Conservation (phyloP, 2,113 vertebrate species). For the Urocolius indicus region DNA sequence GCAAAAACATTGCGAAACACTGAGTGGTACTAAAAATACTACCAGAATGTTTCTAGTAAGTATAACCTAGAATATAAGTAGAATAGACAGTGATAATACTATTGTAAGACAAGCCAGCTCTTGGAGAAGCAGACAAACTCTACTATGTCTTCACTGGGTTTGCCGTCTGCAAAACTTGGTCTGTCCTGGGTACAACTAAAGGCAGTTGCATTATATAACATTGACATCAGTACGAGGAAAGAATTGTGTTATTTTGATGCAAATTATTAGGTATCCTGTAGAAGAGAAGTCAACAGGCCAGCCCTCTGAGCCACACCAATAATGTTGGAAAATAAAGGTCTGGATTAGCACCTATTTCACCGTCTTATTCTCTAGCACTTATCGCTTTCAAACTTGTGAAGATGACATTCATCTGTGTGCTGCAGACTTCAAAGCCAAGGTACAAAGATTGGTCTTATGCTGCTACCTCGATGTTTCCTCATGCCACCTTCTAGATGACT, state of each 20-base stretch:
- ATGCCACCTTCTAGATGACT: not conserved
- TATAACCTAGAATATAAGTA: not conserved
- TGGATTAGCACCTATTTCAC: not conserved
- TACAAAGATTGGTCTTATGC: not conserved
- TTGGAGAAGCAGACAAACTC: not conserved
- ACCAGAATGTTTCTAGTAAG: constrained; percentile 1
- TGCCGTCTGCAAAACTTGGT: not conserved
- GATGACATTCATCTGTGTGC: fast-evolving
- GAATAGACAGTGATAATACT: not conserved
- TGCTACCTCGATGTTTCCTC: not conserved
- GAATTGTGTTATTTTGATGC: not conserved
- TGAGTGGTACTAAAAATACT: not conserved
- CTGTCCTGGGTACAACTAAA: not conserved
- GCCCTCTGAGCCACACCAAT: not conserved
- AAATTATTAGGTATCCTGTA: not conserved
- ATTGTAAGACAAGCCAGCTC: not conserved
- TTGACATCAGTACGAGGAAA: not conserved
- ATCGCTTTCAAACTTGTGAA: not conserved
- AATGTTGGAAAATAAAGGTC: not conserved
- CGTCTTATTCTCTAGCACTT: not conserved
- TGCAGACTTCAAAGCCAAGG: not conserved
- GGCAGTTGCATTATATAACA: not conserved
- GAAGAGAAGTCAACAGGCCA: not conserved
- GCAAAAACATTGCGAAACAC: not conserved
- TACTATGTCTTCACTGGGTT: not conserved